These are phyloP conservation scores for Drosophila orena DNA, from an alignment of 1,140 invertebrate species.

Conservation along the genomic window DNA sequence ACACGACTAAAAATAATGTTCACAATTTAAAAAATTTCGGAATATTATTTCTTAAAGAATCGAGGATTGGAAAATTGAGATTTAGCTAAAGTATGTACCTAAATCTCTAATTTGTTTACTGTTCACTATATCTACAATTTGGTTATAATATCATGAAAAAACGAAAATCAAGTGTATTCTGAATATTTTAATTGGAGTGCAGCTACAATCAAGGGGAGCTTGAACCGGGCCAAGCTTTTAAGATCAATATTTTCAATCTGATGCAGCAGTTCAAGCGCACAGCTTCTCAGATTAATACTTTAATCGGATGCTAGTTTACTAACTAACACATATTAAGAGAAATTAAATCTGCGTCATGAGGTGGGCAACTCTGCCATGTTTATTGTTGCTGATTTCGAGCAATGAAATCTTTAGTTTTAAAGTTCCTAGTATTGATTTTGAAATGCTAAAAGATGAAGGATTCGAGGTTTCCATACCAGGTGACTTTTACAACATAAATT, in stretches of 20 bases:
- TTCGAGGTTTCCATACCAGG: conserved; percentile 74
- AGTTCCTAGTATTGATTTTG: conserved; percentile 57
- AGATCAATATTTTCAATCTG: conserved; percentile 32
- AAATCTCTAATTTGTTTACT: no score
- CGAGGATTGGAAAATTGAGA: no score
- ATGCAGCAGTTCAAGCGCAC: conserved; percentile 18
- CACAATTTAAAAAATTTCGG: not conserved
- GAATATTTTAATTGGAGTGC: not conserved
- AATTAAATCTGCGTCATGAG: conserved; percentile 62
- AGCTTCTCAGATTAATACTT: conserved; percentile 25
- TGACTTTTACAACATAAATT: not conserved
- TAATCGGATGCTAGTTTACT: conserved; percentile 18
- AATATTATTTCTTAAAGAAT: not conserved
- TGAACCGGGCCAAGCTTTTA: conserved; percentile 21
- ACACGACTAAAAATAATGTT: conserved; percentile 2
- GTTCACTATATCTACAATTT: no score
- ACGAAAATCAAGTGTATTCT: no score
- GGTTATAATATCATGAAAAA: no score
- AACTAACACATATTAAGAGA: conserved; percentile 4
- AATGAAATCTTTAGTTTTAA: conserved; percentile 29
- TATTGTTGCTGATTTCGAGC: conserved; percentile 1
- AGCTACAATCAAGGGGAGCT: conserved; percentile 23
- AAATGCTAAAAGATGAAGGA: conserved; percentile 46
- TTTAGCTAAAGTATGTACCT: no score
- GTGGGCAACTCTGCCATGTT: conserved; percentile 8